A percentile compares a stretch with the other conserved stretches of the same genome.
These are phyloP conservation scores for Pseudoips prasinana DNA, from an alignment of 2,888 invertebrate species.

Conservation along the genomic window DNA sequence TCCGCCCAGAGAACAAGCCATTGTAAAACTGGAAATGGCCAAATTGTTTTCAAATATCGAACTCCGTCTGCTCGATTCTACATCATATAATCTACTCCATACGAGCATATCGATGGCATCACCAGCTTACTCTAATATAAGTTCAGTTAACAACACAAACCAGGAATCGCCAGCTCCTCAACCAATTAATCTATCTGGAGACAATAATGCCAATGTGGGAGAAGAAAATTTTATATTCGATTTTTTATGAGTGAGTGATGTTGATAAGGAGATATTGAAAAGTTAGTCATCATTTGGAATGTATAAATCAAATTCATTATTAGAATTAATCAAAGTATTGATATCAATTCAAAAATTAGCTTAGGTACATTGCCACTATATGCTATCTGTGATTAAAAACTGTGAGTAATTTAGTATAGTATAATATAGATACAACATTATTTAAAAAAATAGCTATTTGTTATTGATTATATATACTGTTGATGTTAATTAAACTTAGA, in stretches of 20 bases:
- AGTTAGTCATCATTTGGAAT: no score
- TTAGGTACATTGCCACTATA: no score
- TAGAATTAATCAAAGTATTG: not conserved
- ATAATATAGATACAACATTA: no score
- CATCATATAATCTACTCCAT: conserved; percentile 1
- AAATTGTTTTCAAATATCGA: conserved; percentile 23
- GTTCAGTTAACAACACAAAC: conserved; percentile 3
- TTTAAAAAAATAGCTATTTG: no score
- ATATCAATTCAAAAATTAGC: not conserved
- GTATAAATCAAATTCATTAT: not conserved
- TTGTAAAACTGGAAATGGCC: conserved; percentile 25
- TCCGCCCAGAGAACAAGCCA: conserved; percentile 18
- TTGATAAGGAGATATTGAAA: no score
- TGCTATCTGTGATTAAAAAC: not conserved
- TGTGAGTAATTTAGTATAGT: no score
- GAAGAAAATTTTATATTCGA: conserved; percentile 4
- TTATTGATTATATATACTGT: no score
- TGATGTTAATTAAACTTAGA: no score
- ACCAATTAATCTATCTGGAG: conserved; percentile 7
- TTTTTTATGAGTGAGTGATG: no score
- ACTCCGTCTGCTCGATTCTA: conserved; percentile 4
- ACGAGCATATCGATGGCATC: not conserved
- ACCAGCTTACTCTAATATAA: not conserved
- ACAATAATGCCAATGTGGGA: conserved; percentile 4
- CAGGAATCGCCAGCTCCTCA: conserved; percentile 5